A percentile compares a stretch with the other conserved stretches of the same genome.
phyloP scores from a whole-genome alignment of 2,113 vertebrate species.

The Nettapus auritus region DNA sequence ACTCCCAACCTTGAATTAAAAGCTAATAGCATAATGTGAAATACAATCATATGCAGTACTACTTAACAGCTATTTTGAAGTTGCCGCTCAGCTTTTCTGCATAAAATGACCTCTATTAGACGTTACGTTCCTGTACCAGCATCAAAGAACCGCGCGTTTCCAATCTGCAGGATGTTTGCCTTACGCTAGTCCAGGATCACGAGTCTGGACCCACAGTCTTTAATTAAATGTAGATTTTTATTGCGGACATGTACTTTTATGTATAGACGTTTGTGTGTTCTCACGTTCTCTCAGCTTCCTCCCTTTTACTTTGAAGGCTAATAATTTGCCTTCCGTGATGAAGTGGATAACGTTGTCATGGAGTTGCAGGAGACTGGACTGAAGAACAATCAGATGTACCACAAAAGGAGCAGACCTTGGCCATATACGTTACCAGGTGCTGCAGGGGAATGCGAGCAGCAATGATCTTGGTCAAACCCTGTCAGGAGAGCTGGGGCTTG shows the following conservation, averaged over 20 bases:
- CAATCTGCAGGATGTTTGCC: not conserved
- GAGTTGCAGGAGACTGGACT: not conserved
- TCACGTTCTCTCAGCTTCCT: not conserved
- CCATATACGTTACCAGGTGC: rapidly evolving
- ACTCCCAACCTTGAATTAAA: not conserved
- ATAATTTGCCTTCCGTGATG: not conserved
- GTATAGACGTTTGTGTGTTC: not conserved
- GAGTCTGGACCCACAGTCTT: not conserved
- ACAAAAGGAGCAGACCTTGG: not conserved
- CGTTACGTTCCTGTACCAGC: not conserved
- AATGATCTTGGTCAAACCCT: not conserved
- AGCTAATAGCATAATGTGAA: not conserved
- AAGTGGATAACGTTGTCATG: not conserved
- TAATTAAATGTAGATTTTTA: not conserved
- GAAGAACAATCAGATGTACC: not conserved
- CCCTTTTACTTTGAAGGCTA: not conserved
- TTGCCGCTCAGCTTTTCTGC: not conserved
- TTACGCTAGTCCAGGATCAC: not conserved
- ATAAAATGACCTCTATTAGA: not conserved
- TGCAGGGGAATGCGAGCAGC: not conserved
- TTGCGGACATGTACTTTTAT: not conserved
- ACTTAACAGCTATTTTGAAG: not conserved
- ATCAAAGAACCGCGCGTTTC: not conserved
- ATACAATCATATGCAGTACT: not conserved
- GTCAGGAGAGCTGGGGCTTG: not conserved